Evolutionary conservation across 2,888 invertebrate species (phyloP), one percentile per base, ranked within the genome.

Genomic region (Dicyrtoma fusca): DNA sequence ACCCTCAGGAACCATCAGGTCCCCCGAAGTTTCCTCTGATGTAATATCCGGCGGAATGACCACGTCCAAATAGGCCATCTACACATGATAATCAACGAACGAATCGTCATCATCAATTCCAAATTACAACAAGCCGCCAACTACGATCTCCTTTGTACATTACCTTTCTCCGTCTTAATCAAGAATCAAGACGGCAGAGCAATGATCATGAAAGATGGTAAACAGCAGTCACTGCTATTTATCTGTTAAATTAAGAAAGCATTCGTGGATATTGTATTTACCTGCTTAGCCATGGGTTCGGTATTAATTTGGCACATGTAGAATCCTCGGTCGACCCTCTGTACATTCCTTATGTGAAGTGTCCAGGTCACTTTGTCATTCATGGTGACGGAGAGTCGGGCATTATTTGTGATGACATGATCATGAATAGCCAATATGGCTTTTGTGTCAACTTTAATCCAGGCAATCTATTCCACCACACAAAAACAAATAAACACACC

Each of bases 271-370:
- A 61, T 34, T 34, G 3, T 34, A 34, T 34, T 85, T 86, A 92
- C 94, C 90, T 94, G 94, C 89, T 93, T 94, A 87, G 93, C 93
- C 93, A 94, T 93, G 62, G 94, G 94, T 85, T 94, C 92, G 73
- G 94, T 95, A 85, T 95, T 95, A 82, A 95, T 93, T 88, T 95
- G 95, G 86, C 94, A 94, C 94, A 94, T 94, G 84, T 94, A 94
- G 55, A 76, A 75, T 81, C 95, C 95, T 75, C 92, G 87, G 85
- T 95, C 95, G 83, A 92, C 92, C 81, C 92, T 87, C 83, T 90
- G 90, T 80, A 93, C 94, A 80, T 90, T 90, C 81, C 91, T 88
- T 83, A 95, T 92, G 85, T 91, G 92, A 81, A 95, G 88, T 75
- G 94, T 94, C 95, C 95, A 95, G 81, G 94, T 95, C 85, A 79